These are phyloP conservation scores for Chlamydotis undulata DNA, from an alignment of 2,113 vertebrate species.

Conservation along the genomic window DNA sequence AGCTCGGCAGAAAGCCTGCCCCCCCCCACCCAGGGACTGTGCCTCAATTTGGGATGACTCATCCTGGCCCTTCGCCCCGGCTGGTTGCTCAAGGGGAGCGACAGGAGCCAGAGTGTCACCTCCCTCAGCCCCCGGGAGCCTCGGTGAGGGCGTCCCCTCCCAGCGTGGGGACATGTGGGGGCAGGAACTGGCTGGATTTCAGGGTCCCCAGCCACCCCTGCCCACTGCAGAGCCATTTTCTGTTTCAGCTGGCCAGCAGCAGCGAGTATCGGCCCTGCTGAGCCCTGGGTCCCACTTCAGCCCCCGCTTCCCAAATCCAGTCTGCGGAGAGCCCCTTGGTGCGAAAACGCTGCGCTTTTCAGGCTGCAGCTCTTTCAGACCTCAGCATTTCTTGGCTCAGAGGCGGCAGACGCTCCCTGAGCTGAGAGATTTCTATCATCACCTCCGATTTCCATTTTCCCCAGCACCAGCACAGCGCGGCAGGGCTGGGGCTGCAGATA, in stretches of 20 bases:
- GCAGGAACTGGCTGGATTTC: neutral
- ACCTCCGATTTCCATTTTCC: neutral
- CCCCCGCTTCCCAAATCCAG: fast-evolving
- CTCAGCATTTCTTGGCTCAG: neutral
- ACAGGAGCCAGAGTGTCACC: slow-evolving; percentile 47
- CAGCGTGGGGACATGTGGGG: neutral
- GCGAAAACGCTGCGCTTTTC: fast-evolving
- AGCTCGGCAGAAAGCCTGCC: neutral
- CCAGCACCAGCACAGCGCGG: neutral
- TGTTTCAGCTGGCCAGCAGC: neutral
- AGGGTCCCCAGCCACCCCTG: neutral
- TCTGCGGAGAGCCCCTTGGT: fast-evolving
- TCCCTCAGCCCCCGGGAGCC: neutral
- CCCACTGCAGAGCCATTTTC: neutral
- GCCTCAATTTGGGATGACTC: neutral
- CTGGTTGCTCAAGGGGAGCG: slow-evolving; percentile 7
- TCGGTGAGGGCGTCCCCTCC: neutral
- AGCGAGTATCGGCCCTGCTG: fast-evolving
- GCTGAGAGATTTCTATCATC: neutral
- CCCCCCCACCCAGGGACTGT: neutral
- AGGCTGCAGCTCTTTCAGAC: neutral
- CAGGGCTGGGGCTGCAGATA: neutral
- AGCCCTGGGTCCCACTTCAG: fast-evolving
- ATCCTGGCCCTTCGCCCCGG: neutral
- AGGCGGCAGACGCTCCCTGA: fast-evolving